Evolutionary conservation across 2,113 vertebrate species (phyloP).

Genomic region (Hepsetus odoe): DNA sequence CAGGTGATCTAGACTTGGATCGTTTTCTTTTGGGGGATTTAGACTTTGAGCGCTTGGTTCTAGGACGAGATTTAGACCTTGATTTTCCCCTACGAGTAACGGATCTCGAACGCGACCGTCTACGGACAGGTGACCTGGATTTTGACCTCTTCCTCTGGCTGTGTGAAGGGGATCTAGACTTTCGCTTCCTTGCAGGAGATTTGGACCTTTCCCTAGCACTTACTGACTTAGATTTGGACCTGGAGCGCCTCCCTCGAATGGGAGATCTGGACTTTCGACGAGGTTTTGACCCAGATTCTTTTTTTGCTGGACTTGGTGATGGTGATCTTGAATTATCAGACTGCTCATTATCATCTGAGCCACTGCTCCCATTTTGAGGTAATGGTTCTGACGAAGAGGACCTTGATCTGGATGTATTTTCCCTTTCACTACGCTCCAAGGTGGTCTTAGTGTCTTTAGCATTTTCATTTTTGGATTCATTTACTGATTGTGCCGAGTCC

Average conservation of each 20-base stretch:
- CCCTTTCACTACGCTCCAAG: slow-evolving; percentile 13
- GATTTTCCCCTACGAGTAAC: slow-evolving; percentile 65
- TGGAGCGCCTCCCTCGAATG: slow-evolving; percentile 62
- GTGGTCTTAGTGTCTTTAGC: not conserved
- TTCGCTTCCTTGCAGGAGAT: slow-evolving; percentile 70
- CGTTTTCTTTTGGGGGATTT: slow-evolving; percentile 61
- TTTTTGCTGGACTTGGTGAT: slow-evolving; percentile 41
- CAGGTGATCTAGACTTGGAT: slow-evolving; percentile 65
- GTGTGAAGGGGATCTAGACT: slow-evolving; percentile 71
- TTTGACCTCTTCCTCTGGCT: slow-evolving; percentile 71
- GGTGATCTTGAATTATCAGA: slow-evolving; percentile 49
- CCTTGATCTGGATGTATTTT: slow-evolving; percentile 57
- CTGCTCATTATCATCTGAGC: slow-evolving; percentile 54
- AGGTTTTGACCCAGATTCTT: slow-evolving; percentile 33
- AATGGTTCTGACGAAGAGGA: slow-evolving; percentile 63
- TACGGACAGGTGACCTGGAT: slow-evolving; percentile 72
- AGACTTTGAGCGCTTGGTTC: slow-evolving; percentile 72
- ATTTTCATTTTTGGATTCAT: slow-evolving; percentile 18
- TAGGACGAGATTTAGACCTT: slow-evolving; percentile 70
- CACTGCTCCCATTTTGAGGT: slow-evolving; percentile 57
- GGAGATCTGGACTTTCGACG: slow-evolving; percentile 65
- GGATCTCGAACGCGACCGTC: slow-evolving; percentile 69
- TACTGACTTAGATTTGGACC: slow-evolving; percentile 67
- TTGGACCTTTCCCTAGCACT: slow-evolving; percentile 68
- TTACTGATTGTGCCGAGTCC: slow-evolving; percentile 18